Evolutionary conservation across 2,797 vertebrate species (phyloP), one percentile per base, ranked within the genome.

Genomic region (Miichthys miiuy): DNA sequence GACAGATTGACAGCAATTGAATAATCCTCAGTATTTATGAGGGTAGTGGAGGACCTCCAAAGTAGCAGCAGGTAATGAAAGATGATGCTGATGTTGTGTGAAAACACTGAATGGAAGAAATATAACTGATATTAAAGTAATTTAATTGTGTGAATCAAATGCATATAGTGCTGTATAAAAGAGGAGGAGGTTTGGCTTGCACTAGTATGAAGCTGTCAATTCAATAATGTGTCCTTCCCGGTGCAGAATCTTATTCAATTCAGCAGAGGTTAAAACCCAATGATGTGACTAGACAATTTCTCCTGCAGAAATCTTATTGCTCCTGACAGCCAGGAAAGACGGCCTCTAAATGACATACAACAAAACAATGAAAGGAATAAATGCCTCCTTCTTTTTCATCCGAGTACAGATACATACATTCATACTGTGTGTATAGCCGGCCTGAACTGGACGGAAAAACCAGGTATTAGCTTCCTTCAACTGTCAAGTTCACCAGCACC

Each of bases 1-100:
- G 72, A 84, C 74, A 83, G 86, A 88, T 71, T 91, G 88, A 91
- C 88, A 91, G 88, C 86, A 63, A 84, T 78, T 77, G 87, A 91
- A 91, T 91, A 90, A 89, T 89, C 78, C 42, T 58, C 21, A 38
- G 79, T 81, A 83, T 91, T 90, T 90, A 89, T 89, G 83, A 77
- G 67, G 47, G 21, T 65, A 21, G 69, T 17, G 72, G 68, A 85
- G 63, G 66, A 47, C 65, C 72, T 89, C 66, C 69, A 72, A 83
- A 84, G 72, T 73, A 77, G 70, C 34, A 21, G 50, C 54, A 54
- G 42, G 70, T 88, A 89, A 91, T 92, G 83, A 84, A 92, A 86
- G 80, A 84, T 85, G 87, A 86, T 89, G 84, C 81, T 85, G 87
- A 87, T 89, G 79, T 81, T 79, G 77, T 75, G 79, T 87, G 86